phyloP scores from a whole-genome alignment of 2,888 invertebrate genomes.

The Zygaena filipendulae region DNA sequence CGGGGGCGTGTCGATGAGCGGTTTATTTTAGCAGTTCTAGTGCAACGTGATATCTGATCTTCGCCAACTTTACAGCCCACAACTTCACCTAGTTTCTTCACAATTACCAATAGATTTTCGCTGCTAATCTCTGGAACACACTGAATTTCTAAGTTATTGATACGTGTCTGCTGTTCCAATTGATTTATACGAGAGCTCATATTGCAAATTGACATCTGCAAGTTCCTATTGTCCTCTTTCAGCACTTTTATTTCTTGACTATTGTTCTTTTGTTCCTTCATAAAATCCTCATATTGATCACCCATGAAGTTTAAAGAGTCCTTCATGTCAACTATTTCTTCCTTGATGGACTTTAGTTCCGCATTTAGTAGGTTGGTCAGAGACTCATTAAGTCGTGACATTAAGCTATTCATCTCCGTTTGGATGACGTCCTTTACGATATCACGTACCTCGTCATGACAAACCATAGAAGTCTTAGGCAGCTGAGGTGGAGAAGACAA shows the following conservation, averaged over 20 bases:
- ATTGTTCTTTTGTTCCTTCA: neutral
- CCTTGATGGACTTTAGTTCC: slow-evolving; percentile 1
- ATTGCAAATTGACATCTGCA: neutral
- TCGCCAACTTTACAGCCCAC: neutral
- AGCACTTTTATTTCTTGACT: neutral
- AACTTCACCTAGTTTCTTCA: slow-evolving; percentile 4
- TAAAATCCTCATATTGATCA: slow-evolving; percentile 1
- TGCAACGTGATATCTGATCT: neutral
- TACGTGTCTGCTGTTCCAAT: slow-evolving; percentile 10
- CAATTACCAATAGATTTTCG: slow-evolving; percentile 9
- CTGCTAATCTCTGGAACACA: too few relatives aligned
- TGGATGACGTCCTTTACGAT: too few relatives aligned
- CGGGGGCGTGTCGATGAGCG: neutral
- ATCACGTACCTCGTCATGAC: too few relatives aligned
- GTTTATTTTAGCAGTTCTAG: neutral
- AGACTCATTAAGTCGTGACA: too few relatives aligned
- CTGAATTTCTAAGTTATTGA: slow-evolving; percentile 12
- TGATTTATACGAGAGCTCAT: neutral
- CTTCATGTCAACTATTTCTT: neutral
- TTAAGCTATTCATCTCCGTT: too few relatives aligned
- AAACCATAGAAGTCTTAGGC: too few relatives aligned
- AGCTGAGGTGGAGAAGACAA: too few relatives aligned
- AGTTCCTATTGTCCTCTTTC: neutral
- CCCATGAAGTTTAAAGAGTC: neutral
- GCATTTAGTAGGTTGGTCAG: too few relatives aligned